Evolutionary conservation across 2,888 invertebrate genomes (phyloP), one percentile per base, ranked within the genome.

Genomic region (Sclerodermus sp.): DNA sequence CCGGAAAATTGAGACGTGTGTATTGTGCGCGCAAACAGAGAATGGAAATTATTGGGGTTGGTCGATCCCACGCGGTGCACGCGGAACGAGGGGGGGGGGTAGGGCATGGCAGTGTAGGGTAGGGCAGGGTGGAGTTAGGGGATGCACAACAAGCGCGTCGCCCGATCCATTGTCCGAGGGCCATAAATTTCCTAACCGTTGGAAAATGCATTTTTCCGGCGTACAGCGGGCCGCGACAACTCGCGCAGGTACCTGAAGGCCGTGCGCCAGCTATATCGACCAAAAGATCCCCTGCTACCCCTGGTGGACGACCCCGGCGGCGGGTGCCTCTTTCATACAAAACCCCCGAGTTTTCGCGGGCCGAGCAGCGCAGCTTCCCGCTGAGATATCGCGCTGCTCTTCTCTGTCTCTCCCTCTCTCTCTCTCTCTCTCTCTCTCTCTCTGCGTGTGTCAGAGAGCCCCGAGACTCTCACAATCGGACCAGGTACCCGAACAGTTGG

Each of bases 151-250:
- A 53, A 49, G 49, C 49, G 58, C 60, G 50, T 59, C 61, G 60
- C 53, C 49, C 58, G 58, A 44, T 48, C 60, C 60, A 74, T 74
- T 74, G 73, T 74, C 62, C 68, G 57, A 52, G 55, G 52, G 49
- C 67, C 68, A 71, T 74, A 73, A 74, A 74, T 74, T 71, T 67
- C 62, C 63, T 64, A 59, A 64, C 66, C 69, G 66, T 66, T 69
- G 71, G 70, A 69, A 74, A 72, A 72, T 69, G 66, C 66, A 70
- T 71, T 71, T 74, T 71, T 71, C 69, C 72, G 57, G 58, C 47
- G 53, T 49, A 56, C 68, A 67, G 60, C 62, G 53, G 61, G 62
- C 57, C 23, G 45, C 48, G 34, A 43, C 10, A 30, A 30, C 34
- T 34, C 13, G 45, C 41, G 48, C 64, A 64, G 58, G 61, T 63